phyloP scores from a whole-genome alignment of 2,797 vertebrate species.

The Lophius americanus region DNA sequence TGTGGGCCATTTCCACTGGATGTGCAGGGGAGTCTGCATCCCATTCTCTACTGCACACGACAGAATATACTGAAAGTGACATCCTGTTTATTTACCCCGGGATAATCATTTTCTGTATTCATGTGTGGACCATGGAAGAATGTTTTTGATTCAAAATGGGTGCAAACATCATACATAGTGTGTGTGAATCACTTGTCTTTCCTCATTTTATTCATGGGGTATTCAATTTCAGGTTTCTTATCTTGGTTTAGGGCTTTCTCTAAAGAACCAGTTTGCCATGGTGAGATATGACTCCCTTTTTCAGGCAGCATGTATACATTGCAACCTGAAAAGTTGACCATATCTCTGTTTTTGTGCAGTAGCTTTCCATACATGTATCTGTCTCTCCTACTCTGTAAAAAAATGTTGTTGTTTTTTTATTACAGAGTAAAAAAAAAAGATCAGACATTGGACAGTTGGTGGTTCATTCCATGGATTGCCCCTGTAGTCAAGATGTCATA shows the following conservation, averaged over 20 bases:
- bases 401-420: too few relatives aligned
- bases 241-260: neutral
- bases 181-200: conserved; percentile 11
- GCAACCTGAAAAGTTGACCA: too few relatives aligned
- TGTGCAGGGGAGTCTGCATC: conserved; percentile 66
- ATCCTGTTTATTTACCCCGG: conserved; percentile 59
- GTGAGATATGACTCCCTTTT: too few relatives aligned
- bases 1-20: conserved; percentile 66
- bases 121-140: conserved; percentile 20
- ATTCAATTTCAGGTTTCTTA: conserved; percentile 5
- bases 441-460: too few relatives aligned
- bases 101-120: conserved; percentile 39
- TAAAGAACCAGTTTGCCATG: neutral
- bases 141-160: conserved; percentile 12
- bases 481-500: too few relatives aligned
- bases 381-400: too few relatives aligned
- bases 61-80: conserved; percentile 59
- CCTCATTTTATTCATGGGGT: neutral
- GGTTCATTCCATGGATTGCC: too few relatives aligned
- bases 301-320: too few relatives aligned
- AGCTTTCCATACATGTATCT: too few relatives aligned
- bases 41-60: conserved; percentile 68
- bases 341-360: too few relatives aligned
- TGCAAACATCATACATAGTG: neutral
- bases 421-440: too few relatives aligned